Conservation (phyloP, 1,140 invertebrate species). For the Caenorhabditis elegans region DNA sequence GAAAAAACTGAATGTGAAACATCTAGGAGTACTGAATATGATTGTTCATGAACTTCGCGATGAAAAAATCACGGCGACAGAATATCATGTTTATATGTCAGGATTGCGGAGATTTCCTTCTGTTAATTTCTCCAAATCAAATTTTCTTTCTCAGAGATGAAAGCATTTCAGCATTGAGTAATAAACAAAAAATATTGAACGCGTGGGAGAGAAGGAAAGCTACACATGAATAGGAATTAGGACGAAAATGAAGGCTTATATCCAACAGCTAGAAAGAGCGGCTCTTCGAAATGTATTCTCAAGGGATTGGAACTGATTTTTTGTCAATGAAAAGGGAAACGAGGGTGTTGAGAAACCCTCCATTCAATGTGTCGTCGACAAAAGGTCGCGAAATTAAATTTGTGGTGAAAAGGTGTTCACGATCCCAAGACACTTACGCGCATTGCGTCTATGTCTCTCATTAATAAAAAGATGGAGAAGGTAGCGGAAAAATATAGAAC, state of each 20-base stretch:
- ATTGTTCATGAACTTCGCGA: no score
- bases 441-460: neutral
- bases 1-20: neutral
- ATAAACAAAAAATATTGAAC: no score
- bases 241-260: neutral
- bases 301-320: neutral
- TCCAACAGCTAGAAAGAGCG: neutral
- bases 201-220: neutral
- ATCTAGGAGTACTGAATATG: no score
- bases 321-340: neutral
- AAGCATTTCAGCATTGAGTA: no score
- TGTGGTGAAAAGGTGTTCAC: constrained; percentile 25
- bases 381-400: constrained; percentile 25
- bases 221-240: neutral
- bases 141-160: no score
- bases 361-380: neutral
- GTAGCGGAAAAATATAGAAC: neutral
- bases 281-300: neutral
- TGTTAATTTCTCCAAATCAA: no score
- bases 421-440: constrained; percentile 13
- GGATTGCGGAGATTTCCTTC: no score
- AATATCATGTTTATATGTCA: no score
- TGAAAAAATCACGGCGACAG: no score
- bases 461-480: neutral
- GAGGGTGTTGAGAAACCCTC: neutral